A percentile compares a stretch with the other conserved stretches of the same genome.
phyloP scores from a whole-genome alignment of 2,113 vertebrate genomes.

The Xyrauchen texanus region DNA sequence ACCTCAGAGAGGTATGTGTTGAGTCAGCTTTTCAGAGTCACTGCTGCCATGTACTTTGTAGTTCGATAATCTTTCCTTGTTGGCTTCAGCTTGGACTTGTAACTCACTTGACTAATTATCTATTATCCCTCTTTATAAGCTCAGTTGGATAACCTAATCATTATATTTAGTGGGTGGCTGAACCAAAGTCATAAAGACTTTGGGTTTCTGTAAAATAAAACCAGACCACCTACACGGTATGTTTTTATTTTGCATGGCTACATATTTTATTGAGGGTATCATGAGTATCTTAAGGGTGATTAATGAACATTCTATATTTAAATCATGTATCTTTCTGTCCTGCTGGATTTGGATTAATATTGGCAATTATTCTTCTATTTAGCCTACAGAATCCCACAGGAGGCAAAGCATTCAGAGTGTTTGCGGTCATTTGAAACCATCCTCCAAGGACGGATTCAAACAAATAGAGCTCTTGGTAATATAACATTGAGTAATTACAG shows the following conservation, averaged over 20 bases:
- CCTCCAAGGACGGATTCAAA: constrained; percentile 45
- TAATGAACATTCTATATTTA: constrained; percentile 27
- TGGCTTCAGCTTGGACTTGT: not conserved
- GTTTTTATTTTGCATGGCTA: constrained; percentile 16
- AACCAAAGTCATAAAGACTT: constrained; percentile 8
- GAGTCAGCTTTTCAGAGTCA: not conserved
- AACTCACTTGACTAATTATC: not conserved
- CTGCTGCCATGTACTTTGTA: not conserved
- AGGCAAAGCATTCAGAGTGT: constrained; percentile 95
- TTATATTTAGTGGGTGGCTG: constrained; percentile 10
- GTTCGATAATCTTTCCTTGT: not conserved
- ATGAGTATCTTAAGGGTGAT: not conserved
- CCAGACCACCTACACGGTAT: constrained; percentile 40
- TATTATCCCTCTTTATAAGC: constrained; percentile 9
- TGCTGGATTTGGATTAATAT: constrained; percentile 5
- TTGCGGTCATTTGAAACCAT: constrained; percentile 87
- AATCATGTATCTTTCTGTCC: not conserved
- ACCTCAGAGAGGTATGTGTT: constrained; percentile 87
- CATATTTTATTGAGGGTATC: not conserved
- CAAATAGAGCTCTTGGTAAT: constrained; percentile 50
- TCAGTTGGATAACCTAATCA: not conserved
- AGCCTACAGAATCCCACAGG: constrained; percentile 88
- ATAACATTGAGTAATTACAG: constrained; percentile 56
- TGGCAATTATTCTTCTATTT: constrained; percentile 57
- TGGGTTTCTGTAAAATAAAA: not conserved